These are phyloP conservation scores for Prinia subflava DNA, from an alignment of 2,113 vertebrate species.

Conservation along the genomic window DNA sequence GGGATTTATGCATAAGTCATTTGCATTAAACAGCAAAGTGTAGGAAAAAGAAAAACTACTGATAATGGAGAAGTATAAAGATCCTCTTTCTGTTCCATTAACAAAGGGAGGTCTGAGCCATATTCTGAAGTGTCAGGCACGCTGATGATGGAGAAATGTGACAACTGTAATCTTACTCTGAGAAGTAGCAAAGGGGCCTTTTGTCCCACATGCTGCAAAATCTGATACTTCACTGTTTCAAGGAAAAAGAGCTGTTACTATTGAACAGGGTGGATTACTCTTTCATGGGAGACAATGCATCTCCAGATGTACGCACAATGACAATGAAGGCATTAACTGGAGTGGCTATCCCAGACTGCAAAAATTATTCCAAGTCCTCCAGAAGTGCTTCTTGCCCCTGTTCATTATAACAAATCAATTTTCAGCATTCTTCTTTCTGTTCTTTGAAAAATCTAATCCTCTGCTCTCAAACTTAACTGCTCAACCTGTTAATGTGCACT, in stretches of 20 bases:
- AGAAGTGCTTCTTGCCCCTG: background rate
- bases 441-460: background rate
- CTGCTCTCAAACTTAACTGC: background rate
- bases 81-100: background rate
- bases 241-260: slow-evolving; percentile 25
- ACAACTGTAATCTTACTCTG: slow-evolving; percentile 9
- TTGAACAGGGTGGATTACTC: slow-evolving; percentile 5
- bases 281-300: slow-evolving; percentile 19
- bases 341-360: background rate
- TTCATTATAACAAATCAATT: background rate
- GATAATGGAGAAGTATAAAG: background rate
- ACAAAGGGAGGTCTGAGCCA: slow-evolving; percentile 42
- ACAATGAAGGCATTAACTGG: slow-evolving; percentile 10
- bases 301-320: slow-evolving; percentile 2
- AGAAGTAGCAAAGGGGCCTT: slow-evolving; percentile 12
- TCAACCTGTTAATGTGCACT: background rate
- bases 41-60: background rate
- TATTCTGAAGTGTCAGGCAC: slow-evolving; percentile 45
- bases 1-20: background rate
- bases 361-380: background rate
- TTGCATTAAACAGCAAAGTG: background rate
- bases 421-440: background rate
- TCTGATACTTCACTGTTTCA: slow-evolving; percentile 46
- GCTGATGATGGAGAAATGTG: background rate
- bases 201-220: slow-evolving; percentile 29